Conservation (phyloP, 1,140 invertebrate genomes). For the Pogonomyrmex californicus region DNA sequence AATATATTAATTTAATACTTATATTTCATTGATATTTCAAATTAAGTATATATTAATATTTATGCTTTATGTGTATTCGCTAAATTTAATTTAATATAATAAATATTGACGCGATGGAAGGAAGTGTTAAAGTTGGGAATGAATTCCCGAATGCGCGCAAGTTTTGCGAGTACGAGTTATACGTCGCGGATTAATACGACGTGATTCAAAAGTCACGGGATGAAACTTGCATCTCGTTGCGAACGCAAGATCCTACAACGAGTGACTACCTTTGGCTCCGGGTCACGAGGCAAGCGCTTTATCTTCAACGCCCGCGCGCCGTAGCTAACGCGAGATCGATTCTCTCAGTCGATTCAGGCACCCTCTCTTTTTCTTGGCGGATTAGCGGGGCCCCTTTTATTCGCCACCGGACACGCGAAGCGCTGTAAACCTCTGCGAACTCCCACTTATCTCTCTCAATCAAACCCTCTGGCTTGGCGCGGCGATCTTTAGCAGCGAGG, state of each 20-base stretch:
- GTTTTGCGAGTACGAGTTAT: neutral
- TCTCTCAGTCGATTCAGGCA: constrained; percentile 38
- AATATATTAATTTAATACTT: no score
- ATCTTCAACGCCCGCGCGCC: constrained; percentile 39
- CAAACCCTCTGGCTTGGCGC: constrained; percentile 28
- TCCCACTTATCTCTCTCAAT: constrained; percentile 73
- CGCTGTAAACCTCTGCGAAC: constrained; percentile 45
- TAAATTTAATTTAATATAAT: no score
- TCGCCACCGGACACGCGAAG: constrained; percentile 56
- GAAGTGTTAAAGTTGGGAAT: no score
- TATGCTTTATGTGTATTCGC: no score
- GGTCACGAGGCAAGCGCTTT: constrained; percentile 51
- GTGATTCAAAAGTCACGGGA: neutral
- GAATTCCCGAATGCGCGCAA: neutral
- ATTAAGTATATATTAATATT: no score
- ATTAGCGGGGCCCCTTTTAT: constrained; percentile 62
- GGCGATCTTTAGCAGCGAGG: constrained; percentile 68
- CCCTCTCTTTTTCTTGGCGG: constrained; percentile 22
- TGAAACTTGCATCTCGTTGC: constrained; percentile 16
- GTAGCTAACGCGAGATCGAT: constrained; percentile 43
- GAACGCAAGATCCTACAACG: constrained; percentile 28
- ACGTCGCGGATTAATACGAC: neutral
- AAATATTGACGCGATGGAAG: no score
- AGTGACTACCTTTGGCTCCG: constrained; percentile 33
- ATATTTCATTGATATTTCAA: no score